A percentile compares a stretch with the other conserved stretches of the same genome.
phyloP scores from a whole-genome alignment of 2,113 vertebrate genomes.

The Ictalurus furcatus region DNA sequence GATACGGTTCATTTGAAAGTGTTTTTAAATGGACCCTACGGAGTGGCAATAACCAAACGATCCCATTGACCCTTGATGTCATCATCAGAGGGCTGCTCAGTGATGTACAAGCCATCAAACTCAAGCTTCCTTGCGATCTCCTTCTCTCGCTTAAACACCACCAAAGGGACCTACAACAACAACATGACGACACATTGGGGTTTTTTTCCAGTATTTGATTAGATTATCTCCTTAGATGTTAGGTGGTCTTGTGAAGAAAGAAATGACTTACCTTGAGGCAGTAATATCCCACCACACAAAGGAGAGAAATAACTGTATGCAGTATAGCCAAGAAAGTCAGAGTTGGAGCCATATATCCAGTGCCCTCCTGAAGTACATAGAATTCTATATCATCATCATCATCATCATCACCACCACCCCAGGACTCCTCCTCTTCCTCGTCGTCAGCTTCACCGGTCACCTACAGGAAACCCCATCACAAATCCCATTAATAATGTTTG shows the following conservation, averaged over 20 bases:
- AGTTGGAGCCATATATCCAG: constrained; percentile 92
- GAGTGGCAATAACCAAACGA: constrained; percentile 94
- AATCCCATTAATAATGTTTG: neutral
- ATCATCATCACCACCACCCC: constrained; percentile 74
- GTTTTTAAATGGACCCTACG: constrained; percentile 72
- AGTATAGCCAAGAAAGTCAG: constrained; percentile 86
- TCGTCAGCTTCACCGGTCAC: constrained; percentile 84
- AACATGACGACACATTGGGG: neutral
- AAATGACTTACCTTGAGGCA: constrained; percentile 82
- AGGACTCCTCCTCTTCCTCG: constrained; percentile 73
- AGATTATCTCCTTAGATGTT: neutral
- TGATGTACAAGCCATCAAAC: constrained; percentile 96
- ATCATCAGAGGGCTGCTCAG: constrained; percentile 95
- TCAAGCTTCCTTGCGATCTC: constrained; percentile 95
- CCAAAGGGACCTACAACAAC: constrained; percentile 84
- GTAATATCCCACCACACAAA: constrained; percentile 94
- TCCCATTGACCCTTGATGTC: constrained; percentile 99
- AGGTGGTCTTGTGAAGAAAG: neutral
- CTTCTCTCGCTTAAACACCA: constrained; percentile 97
- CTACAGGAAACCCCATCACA: constrained; percentile 61
- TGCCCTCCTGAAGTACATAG: constrained; percentile 94
- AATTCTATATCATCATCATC: constrained; percentile 88
- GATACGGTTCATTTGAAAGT: neutral
- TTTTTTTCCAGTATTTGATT: neutral
- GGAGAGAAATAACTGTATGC: constrained; percentile 90